Percentiles rank a stretch among this genome's conserved stretches.
These are phyloP conservation scores for Nasua narica DNA, from an alignment of 2,797 vertebrate genomes.

Conservation along the genomic window DNA sequence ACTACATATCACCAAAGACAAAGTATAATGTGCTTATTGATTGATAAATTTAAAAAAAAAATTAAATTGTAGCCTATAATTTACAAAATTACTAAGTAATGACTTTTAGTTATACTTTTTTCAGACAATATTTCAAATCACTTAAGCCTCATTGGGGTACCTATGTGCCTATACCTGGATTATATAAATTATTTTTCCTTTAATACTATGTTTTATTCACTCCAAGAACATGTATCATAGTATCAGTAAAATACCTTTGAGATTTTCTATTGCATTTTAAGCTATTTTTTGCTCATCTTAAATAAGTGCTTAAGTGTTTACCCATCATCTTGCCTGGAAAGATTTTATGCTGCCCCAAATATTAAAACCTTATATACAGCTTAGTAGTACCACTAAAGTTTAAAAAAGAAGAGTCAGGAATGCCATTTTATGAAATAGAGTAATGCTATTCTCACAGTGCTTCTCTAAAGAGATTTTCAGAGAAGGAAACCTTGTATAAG, in stretches of 20 bases:
- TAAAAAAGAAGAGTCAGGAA: not conserved
- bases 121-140: slow-evolving; percentile 17
- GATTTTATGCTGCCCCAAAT: not conserved
- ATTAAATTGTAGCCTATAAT: not conserved
- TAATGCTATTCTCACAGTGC: not conserved
- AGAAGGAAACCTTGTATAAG: not conserved
- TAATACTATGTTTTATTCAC: not conserved
- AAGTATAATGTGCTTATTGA: not conserved
- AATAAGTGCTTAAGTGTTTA: not conserved
- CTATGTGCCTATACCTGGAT: not conserved
- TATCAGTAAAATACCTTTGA: slow-evolving; percentile 18
- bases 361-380: not conserved
- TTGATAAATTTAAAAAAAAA: not conserved
- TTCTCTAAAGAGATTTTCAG: not conserved
- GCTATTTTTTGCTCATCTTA: not conserved
- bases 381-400: not conserved
- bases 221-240: not conserved
- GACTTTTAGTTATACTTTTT: slow-evolving; percentile 12
- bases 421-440: slow-evolving; percentile 19
- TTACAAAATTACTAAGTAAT: slow-evolving; percentile 6
- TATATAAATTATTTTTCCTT: not conserved
- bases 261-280: slow-evolving; percentile 1
- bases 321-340: not conserved
- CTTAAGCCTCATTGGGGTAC: not conserved
- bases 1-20: not conserved